Evolutionary conservation across 2,797 vertebrate genomes (phyloP).

Genomic region (Threskiornis aethiopicus): DNA sequence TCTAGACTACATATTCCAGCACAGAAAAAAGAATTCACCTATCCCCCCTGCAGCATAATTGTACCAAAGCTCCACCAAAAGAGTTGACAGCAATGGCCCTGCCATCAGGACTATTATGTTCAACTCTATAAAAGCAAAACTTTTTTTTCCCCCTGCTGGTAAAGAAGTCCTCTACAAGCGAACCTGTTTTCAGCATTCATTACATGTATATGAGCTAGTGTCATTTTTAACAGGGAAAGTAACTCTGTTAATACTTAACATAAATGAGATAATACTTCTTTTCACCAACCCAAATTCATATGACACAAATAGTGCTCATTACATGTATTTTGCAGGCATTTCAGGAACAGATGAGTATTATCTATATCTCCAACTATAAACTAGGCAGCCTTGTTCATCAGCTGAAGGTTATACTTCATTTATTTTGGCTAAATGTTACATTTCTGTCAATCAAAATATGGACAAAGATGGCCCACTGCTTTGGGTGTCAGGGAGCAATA

Average conservation of each 20-base stretch:
- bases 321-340: not conserved
- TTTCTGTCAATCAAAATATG: not conserved
- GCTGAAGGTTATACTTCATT: not conserved
- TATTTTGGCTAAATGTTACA: not conserved
- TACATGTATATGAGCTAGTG: not conserved
- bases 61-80: not conserved
- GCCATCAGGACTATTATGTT: not conserved
- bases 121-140: not conserved
- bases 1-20: not conserved
- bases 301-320: not conserved
- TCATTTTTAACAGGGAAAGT: not conserved
- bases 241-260: not conserved
- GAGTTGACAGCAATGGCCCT: accelerated
- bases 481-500: not conserved
- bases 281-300: not conserved
- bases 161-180: not conserved
- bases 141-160: not conserved
- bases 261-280: not conserved
- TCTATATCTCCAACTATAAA: not conserved
- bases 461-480: not conserved
- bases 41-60: not conserved
- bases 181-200: not conserved
- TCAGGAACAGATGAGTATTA: not conserved
- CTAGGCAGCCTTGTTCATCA: not conserved
- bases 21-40: not conserved